These are phyloP conservation scores for Theocolax elegans DNA, from an alignment of 1,140 invertebrate genomes.

Conservation along the genomic window DNA sequence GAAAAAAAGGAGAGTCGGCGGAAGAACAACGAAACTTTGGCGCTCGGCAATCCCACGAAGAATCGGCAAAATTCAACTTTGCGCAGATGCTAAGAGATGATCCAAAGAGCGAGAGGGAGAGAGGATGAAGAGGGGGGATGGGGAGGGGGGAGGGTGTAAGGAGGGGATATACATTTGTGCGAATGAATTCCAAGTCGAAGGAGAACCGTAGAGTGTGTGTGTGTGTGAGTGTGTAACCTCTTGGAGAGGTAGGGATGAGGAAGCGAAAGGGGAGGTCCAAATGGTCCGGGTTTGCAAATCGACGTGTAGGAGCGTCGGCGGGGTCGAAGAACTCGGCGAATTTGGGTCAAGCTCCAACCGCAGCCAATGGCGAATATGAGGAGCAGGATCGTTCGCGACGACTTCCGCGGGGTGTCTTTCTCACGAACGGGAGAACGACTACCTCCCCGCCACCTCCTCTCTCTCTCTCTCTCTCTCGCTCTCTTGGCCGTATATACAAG, in stretches of 20 bases:
- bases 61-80: no score
- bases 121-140: not conserved
- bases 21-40: conserved; percentile 5
- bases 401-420: conserved; percentile 41
- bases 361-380: conserved; percentile 36
- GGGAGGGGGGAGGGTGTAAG: not conserved
- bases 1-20: not conserved
- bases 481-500: not conserved
- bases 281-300: conserved; percentile 30
- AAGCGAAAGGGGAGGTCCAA: conserved; percentile 5
- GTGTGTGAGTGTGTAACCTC: no score
- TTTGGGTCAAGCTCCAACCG: conserved; percentile 38
- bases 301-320: conserved; percentile 3
- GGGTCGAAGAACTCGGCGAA: conserved; percentile 38
- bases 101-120: not conserved
- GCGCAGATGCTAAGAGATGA: no score
- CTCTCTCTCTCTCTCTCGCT: not conserved
- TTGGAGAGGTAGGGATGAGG: not conserved
- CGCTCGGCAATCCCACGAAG: no score
- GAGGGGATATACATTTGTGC: no score
- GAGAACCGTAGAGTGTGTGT: no score
- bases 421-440: conserved; percentile 23
- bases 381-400: conserved; percentile 14
- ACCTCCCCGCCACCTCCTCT: no score
- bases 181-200: no score